Conservation (phyloP, 1,140 invertebrate species). For the Leucophenga varia region DNA sequence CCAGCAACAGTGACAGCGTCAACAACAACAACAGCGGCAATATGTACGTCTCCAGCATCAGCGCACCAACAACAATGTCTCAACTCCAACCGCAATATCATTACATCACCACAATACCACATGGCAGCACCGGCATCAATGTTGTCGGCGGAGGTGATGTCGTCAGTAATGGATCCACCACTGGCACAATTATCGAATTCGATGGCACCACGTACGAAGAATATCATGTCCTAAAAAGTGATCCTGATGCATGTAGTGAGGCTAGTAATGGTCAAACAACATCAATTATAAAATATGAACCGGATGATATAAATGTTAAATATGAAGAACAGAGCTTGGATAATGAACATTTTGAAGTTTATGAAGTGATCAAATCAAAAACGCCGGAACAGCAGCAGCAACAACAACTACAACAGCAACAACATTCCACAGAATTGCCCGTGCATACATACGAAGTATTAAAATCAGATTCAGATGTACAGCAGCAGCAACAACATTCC, state of each 20-base stretch:
- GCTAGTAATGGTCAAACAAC: conserved; percentile 41
- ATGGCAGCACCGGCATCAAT: conserved; percentile 8
- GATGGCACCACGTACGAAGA: conserved; percentile 45
- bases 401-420: conserved; percentile 14
- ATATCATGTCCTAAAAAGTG: conserved; percentile 44
- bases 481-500: conserved; percentile 25
- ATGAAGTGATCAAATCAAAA: conserved; percentile 38
- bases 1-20: conserved; percentile 1
- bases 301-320: conserved; percentile 38
- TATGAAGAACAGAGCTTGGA: conserved; percentile 42
- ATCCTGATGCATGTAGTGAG: conserved; percentile 40
- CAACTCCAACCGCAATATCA: conserved; percentile 39
- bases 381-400: conserved; percentile 1
- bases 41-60: conserved; percentile 1
- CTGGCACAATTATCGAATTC: conserved; percentile 43
- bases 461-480: conserved; percentile 4
- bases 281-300: conserved; percentile 51
- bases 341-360: conserved; percentile 37
- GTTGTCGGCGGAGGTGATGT: conserved; percentile 36
- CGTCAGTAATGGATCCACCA: too few relatives aligned
- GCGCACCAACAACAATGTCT: background rate
- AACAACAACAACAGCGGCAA: background rate
- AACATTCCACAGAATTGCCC: conserved; percentile 28
- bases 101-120: conserved; percentile 35
- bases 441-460: background rate